Evolutionary conservation across 2,888 invertebrate genomes (phyloP).

Genomic region (Acronicta aceris): DNA sequence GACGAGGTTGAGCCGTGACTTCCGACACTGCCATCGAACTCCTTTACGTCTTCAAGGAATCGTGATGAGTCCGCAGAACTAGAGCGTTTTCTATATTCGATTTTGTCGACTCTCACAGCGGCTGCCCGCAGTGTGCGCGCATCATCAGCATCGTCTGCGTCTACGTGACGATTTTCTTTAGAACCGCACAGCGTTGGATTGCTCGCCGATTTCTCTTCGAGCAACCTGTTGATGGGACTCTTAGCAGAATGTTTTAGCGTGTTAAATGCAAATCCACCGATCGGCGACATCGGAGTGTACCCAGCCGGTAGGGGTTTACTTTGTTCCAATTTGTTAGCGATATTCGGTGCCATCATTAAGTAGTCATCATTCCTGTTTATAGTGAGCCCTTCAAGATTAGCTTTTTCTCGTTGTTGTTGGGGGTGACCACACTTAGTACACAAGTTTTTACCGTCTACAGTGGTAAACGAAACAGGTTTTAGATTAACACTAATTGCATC

Average conservation of each 20-base stretch:
- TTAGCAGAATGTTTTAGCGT: conserved; percentile 76
- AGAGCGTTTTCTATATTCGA: conserved; percentile 89
- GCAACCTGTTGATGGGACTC: conserved; percentile 70
- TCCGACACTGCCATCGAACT: conserved; percentile 83
- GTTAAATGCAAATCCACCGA: conserved; percentile 83
- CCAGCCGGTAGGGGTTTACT: conserved; percentile 78
- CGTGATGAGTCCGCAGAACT: conserved; percentile 93
- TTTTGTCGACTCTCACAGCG: conserved; percentile 55
- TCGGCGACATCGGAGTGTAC: conserved; percentile 94
- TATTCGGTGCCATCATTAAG: conserved; percentile 91
- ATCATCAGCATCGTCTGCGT: conserved; percentile 25
- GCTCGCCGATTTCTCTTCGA: conserved; percentile 91
- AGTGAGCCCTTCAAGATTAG: conserved; percentile 30
- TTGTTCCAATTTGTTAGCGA: conserved; percentile 63
- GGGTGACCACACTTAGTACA: conserved; percentile 91
- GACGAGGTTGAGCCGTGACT: conserved; percentile 83
- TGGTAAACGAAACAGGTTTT: conserved; percentile 65
- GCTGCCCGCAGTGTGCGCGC: conserved; percentile 31
- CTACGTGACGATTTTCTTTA: conserved; percentile 49
- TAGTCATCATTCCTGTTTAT: conserved; percentile 87
- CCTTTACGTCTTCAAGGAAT: conserved; percentile 90
- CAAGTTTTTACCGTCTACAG: conserved; percentile 65
- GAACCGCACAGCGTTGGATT: conserved; percentile 91
- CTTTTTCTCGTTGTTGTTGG: conserved; percentile 50
- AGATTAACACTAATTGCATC: conserved; percentile 79